Percentiles rank a stretch among this genome's conserved stretches.
Evolutionary conservation across 2,797 vertebrate species (phyloP).

Genomic region (Schizothorax lantsangensis): DNA sequence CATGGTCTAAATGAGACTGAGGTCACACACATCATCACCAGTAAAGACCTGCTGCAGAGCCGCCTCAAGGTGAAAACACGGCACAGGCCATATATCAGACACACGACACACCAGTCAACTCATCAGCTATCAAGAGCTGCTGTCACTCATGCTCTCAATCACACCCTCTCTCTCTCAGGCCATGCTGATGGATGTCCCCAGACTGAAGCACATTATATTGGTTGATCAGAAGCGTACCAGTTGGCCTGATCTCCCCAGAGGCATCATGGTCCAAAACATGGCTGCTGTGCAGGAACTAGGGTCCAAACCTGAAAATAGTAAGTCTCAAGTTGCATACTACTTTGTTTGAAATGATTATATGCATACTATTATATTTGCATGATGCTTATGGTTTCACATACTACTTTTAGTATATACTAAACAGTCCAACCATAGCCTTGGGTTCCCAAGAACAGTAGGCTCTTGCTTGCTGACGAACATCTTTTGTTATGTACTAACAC

Average conservation of each 20-base stretch:
- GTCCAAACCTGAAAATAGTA: slow-evolving; percentile 82
- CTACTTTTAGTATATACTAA: background rate
- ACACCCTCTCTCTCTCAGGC: slow-evolving; percentile 74
- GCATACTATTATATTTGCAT: background rate
- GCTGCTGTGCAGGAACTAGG: slow-evolving; percentile 90
- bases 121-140: background rate
- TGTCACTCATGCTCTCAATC: background rate
- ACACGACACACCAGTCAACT: background rate
- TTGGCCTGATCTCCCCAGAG: slow-evolving; percentile 87
- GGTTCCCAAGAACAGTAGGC: background rate
- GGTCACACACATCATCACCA: slow-evolving; percentile 97
- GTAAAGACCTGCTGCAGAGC: slow-evolving; percentile 92
- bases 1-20: slow-evolving; percentile 97
- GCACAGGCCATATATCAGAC: background rate
- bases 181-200: slow-evolving; percentile 89
- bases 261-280: slow-evolving; percentile 91
- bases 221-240: slow-evolving; percentile 87
- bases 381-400: background rate
- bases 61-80: slow-evolving; percentile 87
- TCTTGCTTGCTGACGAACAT: background rate
- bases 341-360: background rate
- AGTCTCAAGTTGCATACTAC: slow-evolving; percentile 54
- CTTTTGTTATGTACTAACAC: background rate
- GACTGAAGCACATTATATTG: slow-evolving; percentile 88
- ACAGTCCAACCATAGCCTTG: background rate